Percentiles rank a stretch among this genome's conserved stretches.
Evolutionary conservation across 2,797 vertebrate species (phyloP).

Genomic region (Enteromius trimaculatus): DNA sequence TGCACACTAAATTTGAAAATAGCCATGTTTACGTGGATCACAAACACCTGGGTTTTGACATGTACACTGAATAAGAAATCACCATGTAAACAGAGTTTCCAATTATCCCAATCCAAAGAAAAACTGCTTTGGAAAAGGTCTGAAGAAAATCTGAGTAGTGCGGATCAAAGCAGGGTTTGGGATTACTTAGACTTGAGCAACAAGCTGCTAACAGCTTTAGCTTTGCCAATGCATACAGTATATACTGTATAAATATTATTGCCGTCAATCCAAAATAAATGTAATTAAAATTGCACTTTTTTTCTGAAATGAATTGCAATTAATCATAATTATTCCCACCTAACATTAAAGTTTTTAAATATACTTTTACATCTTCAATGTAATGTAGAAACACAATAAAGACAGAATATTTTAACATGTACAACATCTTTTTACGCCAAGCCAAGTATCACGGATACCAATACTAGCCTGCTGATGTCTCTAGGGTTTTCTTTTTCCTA

Average conservation of each 20-base stretch:
- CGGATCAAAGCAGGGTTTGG: not conserved
- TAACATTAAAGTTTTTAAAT: not conserved
- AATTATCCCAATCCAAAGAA: not conserved
- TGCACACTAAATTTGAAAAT: conserved; percentile 12
- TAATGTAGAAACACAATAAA: not conserved
- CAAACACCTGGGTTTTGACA: not conserved
- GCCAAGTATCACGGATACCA: not conserved
- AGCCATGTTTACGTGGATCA: conserved; percentile 16
- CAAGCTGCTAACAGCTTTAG: not conserved
- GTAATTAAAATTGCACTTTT: no score
- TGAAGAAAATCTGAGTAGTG: not conserved
- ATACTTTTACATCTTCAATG: not conserved
- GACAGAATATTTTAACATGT: not conserved
- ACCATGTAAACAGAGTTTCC: not conserved
- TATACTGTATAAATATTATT: not conserved
- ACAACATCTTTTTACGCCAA: no score
- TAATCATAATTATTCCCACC: not conserved
- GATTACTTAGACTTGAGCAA: not conserved
- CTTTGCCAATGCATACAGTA: not conserved
- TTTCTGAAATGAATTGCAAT: no score
- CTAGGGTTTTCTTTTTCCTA: not conserved
- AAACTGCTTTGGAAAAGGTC: not conserved
- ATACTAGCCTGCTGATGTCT: not conserved
- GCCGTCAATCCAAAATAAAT: not conserved
- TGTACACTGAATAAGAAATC: not conserved